Evolutionary conservation across 2,113 vertebrate genomes (phyloP), one percentile per base, ranked within the genome.

Genomic region (Madoqua kirkii): DNA sequence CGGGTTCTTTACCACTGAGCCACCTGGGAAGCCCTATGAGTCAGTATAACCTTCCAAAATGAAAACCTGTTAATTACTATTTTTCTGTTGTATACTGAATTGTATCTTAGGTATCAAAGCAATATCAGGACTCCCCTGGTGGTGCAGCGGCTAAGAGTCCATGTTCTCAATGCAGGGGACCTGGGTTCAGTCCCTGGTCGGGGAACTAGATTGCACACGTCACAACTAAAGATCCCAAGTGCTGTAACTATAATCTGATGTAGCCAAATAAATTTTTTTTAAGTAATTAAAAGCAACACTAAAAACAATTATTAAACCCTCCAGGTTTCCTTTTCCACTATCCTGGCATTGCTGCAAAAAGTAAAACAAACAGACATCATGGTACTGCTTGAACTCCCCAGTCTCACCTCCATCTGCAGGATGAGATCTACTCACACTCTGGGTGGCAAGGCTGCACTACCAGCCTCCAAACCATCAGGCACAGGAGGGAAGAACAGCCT

Each of bases 351-450:
- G 29, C 12, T 36, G 3, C 2, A 12, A 48, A 36, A 31, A 81
- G 33, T n/a, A 45, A 50, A n/a, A 62, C 16, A 15, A 1, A 14
- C 8, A 23, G 0, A 2, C 11, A 16, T 31, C 4, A 2, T 3
- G 43, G 27, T 8, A 29, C 29, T 3, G 36, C 13, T 57, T 13
- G 1, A 23, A 15, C 11, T 64, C 27, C 43, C 11, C 36, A 27
- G 52, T 23, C 45, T 67, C 45, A 12, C 45, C 89, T 79, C 27
- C 3, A 10, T 0, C 21, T 4, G 1, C 15, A 29, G 43, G 78
- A 91, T 23, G 40, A 62, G 3, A 57, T 23, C 31, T 33, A 4
- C 40, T 60, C 62, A 36, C 0, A 6, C 19, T 43, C 29, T 33
- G 16, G 14, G 36, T 29, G 25, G 11, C 7, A 25, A 57, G 29